Base-by-base conservation (phyloP, 2,113 vertebrate genomes). In the Actinemys pallida region DNA sequence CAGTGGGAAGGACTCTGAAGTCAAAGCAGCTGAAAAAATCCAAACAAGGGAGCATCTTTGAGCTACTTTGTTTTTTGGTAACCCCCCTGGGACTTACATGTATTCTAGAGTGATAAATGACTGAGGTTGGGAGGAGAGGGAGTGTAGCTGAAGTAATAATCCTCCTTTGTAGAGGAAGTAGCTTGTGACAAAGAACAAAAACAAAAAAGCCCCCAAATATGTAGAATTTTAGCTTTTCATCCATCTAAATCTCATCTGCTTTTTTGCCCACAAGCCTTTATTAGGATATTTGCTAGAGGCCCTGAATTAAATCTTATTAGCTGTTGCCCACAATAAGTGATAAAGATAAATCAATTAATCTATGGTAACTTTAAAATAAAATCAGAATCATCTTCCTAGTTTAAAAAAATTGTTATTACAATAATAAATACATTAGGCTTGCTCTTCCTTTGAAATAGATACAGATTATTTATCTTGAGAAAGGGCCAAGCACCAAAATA, bases 401-500 rank as follows among this genome's bases (percentile, higher is more conserved):
- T 45, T 10, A 72, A 35, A 83, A 19, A 2, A 45, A 49, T 90
- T 94, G 16, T 80, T 45, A 62, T 87, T 93, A 88, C 90, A 92
- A 47, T 45, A 2, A 76, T 76, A 76, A 76, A 78, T 78, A 4
- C 25, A n/a, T 81, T 65, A 81, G 35, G 45, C 35, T 80, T 53
- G 84, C 29, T 76, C 22, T 86, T 49, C 45, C 50, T 3, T 59
- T 49, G 19, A 52, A n/a, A 35, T 87, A 12, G 19, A 81, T 83
- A 57, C 25, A 57, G 59, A 57, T 81, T n/a, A 47, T 82, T 94
- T 95, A 57, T 81, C 75, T 93, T 57, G 50, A 89, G 95, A 85
- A 89, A 86, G 83, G 89, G 84, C 75, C 10, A n/a, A 95, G 72
- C 88, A 91, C 45, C 89, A 96, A 95, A 95, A 62, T 93, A 72